Base-by-base conservation (phyloP, 2,113 vertebrate genomes). In the Azemiops feae region DNA sequence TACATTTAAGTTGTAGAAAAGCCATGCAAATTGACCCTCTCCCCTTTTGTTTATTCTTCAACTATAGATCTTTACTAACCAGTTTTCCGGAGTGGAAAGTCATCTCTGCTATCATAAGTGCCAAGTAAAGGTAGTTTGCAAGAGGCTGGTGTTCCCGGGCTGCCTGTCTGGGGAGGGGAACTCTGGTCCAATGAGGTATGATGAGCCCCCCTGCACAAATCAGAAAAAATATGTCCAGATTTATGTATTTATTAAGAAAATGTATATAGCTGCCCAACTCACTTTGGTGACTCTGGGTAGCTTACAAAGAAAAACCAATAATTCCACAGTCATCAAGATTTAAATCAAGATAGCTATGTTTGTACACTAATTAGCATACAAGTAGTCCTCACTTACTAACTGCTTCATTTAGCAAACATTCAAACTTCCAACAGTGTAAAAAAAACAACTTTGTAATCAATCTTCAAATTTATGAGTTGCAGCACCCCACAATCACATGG, bases 61-160 rank as follows among this genome's bases (percentile, higher is more conserved):
- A 3, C 1, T 8, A n/a, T n/a, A 8, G 9, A 8, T 55, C 89
- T 89, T 50, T 89, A 34, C 97, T 92, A 96, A 99, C 99, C 98
- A 11, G 99, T 99, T 96, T 99, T 99, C 92, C 99, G 98, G 27
- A 99, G 98, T 0, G 99, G 99, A 95, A 99, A 99, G 95, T 99
- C 99, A 1, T 99, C 99, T 85, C 98, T 98, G 95, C 98, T 96
- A 92, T 99, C 99, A 1, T 99, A 99, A 95, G 97, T 98, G 90
- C 99, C 98, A 64, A 99, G 98, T 52, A 99, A 97, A n/a, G 98
- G 97, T 94, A 98, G 97, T 96, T 98, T 99, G 93, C 99, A 98
- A 95, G 98, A 98, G 1, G 97, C 97, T 89, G 98, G 97, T 18
- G 98, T 98, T 94, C 98, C 97, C 89, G 96, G 97, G 96, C 95